phyloP scores from a whole-genome alignment of 2,888 invertebrate genomes.

The Ellobium chinense region DNA sequence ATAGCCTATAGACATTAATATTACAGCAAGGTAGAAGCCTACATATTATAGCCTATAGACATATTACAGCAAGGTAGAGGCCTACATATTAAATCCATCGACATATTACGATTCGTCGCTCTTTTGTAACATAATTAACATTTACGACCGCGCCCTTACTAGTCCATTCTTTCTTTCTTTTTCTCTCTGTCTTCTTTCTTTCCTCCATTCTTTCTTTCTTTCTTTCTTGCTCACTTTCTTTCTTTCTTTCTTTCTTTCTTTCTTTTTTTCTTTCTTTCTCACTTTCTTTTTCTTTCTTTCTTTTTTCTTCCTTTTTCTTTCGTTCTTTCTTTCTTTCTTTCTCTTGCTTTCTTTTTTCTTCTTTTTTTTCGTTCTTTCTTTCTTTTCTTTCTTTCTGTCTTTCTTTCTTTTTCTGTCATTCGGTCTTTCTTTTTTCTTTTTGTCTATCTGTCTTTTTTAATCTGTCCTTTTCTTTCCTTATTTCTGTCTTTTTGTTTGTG shows the following conservation, averaged over 20 bases:
- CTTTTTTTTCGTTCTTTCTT: background rate
- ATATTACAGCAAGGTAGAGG: too few relatives aligned
- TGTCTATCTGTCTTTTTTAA: background rate
- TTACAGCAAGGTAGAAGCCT: too few relatives aligned
- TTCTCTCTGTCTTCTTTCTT: background rate
- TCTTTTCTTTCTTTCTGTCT: background rate
- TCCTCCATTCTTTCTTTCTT: background rate
- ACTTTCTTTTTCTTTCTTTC: conserved; percentile 11
- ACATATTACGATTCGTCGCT: too few relatives aligned
- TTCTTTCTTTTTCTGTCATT: background rate
- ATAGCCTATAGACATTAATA: too few relatives aligned
- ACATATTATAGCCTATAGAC: too few relatives aligned
- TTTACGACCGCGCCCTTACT: too few relatives aligned
- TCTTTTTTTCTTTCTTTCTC: background rate
- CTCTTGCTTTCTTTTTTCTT: background rate
- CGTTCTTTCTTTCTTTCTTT: background rate
- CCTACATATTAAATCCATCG: too few relatives aligned
- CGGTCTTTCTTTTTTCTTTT: background rate
- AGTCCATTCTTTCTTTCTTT: background rate
- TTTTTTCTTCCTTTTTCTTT: background rate
- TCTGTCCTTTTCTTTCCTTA: background rate
- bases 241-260: background rate
- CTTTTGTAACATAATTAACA: too few relatives aligned
- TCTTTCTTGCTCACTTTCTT: background rate
- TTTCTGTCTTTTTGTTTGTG: background rate